Evolutionary conservation across 2,113 vertebrate genomes (phyloP), one percentile per base, ranked within the genome.

Genomic region (Charadrius vociferus): DNA sequence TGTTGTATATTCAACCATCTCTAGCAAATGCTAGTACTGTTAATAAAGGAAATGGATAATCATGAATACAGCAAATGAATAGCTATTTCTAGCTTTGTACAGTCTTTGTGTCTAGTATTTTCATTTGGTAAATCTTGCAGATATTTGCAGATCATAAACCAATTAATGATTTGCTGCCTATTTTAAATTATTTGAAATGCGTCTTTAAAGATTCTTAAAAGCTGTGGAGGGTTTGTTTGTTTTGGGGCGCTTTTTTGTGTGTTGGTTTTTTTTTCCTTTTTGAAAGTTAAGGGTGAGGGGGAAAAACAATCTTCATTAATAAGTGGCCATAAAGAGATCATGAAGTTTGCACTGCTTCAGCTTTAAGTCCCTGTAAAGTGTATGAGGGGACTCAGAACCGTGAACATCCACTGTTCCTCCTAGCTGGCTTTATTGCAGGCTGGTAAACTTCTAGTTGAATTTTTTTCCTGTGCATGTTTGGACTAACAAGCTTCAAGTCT

Each of bases 271-370:
- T 26, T 19, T 47, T 65, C 18, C 9, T 24, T 49, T 67, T 43
- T 56, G 7, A 9, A 39, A 19, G 22, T 32, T 5, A 47, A 59
- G 10, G 18, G 4, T 0, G 0, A 39, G 16, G 13, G 13, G 5
- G 12, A 7, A 24, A 77, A 59, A 13, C 9, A 32, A 3, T 62
- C 34, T 61, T 81, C 10, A 32, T 32, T 62, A 50, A 56, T 61
- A 55, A 90, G 14, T 45, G 14, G 36, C 36, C 5, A 11, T 73
- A 21, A 71, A 39, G 34, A 73, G 16, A 53, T 34, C 3, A 22
- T 73, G 13, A 72, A 72, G 15, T 90, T 82, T 1, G 5, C 55
- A 30, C 18, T 45, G n/a, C 29, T 74, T 86, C 32, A 70, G 24
- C 18, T 81, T 70, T 73, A 36, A 53, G 19, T 83, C 55, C 14